Conservation (phyloP, 2,888 invertebrate genomes). For the Hetaerina titia region DNA sequence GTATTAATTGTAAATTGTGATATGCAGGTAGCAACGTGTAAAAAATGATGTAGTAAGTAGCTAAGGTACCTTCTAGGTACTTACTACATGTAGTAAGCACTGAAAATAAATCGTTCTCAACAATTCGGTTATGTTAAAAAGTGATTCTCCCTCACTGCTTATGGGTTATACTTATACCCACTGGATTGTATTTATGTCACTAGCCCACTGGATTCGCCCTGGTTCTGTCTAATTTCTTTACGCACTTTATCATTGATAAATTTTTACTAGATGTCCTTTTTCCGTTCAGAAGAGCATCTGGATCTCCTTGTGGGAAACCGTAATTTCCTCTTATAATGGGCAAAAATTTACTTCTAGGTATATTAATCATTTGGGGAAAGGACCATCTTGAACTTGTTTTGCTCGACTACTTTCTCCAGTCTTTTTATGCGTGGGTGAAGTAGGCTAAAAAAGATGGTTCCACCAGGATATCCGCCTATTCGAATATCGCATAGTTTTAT, state of each 20-base stretch:
- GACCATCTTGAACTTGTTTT: conserved; percentile 22
- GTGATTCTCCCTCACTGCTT: neutral
- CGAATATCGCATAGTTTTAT: neutral
- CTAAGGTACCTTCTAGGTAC: too few species aligned
- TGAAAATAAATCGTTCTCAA: neutral
- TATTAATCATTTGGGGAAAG: neutral
- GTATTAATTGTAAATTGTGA: too few species aligned
- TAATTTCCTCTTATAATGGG: neutral
- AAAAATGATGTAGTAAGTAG: too few species aligned
- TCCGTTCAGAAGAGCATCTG: neutral
- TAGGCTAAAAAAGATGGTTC: neutral
- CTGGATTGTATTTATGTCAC: neutral
- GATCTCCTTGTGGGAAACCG: neutral
- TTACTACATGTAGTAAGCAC: neutral
- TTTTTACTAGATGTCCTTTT: neutral
- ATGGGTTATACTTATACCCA: neutral
- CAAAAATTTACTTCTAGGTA: neutral
- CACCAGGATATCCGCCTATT: conserved; percentile 33
- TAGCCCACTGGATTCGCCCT: neutral
- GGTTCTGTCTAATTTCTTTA: neutral
- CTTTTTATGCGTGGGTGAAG: conserved; percentile 28
- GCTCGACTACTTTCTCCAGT: neutral
- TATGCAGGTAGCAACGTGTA: too few species aligned
- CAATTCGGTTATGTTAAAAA: neutral
- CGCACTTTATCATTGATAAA: neutral